Evolutionary conservation across 2,113 vertebrate genomes (phyloP).

Genomic region (Phrynosoma platyrhinos): DNA sequence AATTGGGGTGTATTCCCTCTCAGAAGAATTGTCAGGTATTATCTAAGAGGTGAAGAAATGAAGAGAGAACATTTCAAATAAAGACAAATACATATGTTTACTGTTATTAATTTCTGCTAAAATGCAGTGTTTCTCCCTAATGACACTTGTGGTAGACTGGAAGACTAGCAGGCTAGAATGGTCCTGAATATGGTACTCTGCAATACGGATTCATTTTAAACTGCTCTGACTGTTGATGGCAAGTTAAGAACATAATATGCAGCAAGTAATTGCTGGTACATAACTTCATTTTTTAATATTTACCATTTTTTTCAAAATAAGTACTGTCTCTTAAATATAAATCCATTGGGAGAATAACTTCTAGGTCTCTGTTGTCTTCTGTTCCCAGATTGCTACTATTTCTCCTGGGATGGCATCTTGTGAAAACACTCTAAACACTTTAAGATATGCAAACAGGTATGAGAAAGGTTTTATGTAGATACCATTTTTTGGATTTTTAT

Average conservation of each 20-base stretch:
- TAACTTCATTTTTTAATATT: no score
- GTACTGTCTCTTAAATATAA: neutral
- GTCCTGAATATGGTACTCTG: no score
- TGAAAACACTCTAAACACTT: conserved; percentile 97
- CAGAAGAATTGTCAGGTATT: neutral
- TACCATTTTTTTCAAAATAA: no score
- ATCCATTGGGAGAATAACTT: neutral
- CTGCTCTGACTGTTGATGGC: neutral
- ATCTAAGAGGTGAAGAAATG: neutral
- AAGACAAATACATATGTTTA: neutral
- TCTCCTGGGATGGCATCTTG: conserved; percentile 98
- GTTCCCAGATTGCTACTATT: conserved; percentile 92
- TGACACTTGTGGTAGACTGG: neutral
- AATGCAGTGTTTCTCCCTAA: neutral
- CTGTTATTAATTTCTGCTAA: neutral
- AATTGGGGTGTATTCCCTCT: neutral
- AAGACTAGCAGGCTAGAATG: neutral
- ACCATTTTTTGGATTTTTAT: neutral
- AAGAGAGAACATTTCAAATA: neutral
- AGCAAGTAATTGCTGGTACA: neutral
- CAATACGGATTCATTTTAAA: no score
- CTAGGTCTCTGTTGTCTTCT: conserved; percentile 15
- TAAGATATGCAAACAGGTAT: conserved; percentile 99
- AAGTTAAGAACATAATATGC: neutral
- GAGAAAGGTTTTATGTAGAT: conserved; percentile 46